Evolutionary conservation across 1,140 invertebrate genomes (phyloP).

Genomic region (Drosophila kepulauana): DNA sequence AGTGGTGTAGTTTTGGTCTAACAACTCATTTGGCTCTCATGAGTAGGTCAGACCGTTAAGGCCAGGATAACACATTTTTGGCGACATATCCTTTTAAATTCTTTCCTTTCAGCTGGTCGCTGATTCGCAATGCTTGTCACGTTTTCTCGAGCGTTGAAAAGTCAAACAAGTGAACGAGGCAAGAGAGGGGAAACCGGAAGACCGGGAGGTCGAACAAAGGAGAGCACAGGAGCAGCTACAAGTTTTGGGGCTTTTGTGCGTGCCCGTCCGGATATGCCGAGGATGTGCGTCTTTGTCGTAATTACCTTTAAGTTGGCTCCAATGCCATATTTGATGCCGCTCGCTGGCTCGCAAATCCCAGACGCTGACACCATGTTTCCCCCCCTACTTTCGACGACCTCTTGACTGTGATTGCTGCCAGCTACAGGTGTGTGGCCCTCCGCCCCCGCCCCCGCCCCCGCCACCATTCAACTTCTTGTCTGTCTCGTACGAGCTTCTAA

Average conservation of each 20-base stretch:
- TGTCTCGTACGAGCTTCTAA: conserved; percentile 44
- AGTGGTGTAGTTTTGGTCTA: conserved; percentile 33
- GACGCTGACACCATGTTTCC: conserved; percentile 9
- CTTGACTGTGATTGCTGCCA: conserved; percentile 17
- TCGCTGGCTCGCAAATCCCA: conserved; percentile 43
- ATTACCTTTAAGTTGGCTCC: conserved; percentile 41
- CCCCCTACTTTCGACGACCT: neutral
- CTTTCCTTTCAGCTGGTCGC: conserved; percentile 38
- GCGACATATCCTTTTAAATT: conserved; percentile 77
- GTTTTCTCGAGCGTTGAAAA: conserved; percentile 67
- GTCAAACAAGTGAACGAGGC: conserved; percentile 38
- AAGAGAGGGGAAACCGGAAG: neutral
- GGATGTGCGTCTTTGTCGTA: conserved; percentile 49
- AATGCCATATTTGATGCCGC: conserved; percentile 31
- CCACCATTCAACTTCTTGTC: neutral
- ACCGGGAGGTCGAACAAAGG: conserved; percentile 28
- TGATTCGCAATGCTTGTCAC: conserved; percentile 66
- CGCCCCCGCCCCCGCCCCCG: neutral
- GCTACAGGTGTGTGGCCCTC: conserved; percentile 47
- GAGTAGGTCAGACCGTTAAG: conserved; percentile 76
- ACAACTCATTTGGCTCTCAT: conserved; percentile 77
- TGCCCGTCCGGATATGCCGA: conserved; percentile 53
- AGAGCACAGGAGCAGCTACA: conserved; percentile 18
- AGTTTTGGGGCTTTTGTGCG: conserved; percentile 61
- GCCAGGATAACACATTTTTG: conserved; percentile 29